Evolutionary conservation across 1,140 invertebrate species (phyloP).

Genomic region (Manduca sexta): DNA sequence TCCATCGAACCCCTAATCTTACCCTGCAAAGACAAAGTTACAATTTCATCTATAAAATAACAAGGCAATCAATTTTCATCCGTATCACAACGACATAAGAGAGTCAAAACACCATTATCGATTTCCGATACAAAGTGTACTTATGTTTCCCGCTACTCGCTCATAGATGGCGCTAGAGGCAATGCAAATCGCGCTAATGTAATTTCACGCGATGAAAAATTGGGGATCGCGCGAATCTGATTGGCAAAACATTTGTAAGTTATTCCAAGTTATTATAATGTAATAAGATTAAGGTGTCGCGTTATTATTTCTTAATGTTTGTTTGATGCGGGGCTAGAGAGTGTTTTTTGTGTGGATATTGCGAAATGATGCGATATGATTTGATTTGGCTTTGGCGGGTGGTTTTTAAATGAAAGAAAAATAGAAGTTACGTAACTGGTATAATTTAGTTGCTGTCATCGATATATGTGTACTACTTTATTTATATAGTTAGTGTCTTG

Average conservation of each 20-base stretch:
- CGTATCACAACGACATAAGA: constrained; percentile 15
- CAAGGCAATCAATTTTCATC: constrained; percentile 11
- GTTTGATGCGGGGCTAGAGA: constrained; percentile 47
- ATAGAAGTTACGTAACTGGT: no score
- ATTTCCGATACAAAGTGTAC: constrained; percentile 5
- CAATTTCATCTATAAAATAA: constrained; percentile 15
- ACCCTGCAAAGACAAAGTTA: constrained; percentile 36
- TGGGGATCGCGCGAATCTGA: constrained; percentile 53
- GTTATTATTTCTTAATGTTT: constrained; percentile 62
- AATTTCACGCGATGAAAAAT: constrained; percentile 66
- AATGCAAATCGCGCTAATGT: constrained; percentile 64
- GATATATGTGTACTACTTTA: no score
- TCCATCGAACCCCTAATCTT: constrained; percentile 55
- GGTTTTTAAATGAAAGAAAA: no score
- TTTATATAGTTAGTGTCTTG: no score
- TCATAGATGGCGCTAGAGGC: constrained; percentile 63
- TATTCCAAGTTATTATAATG: constrained; percentile 65
- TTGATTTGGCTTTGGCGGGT: constrained; percentile 21
- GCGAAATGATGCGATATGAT: constrained; percentile 24
- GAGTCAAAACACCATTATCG: constrained; percentile 2
- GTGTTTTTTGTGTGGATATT: constrained; percentile 27
- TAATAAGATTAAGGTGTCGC: constrained; percentile 64
- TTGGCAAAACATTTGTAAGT: constrained; percentile 65
- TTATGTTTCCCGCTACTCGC: constrained; percentile 31
- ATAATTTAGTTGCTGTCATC: no score